Conservation (phyloP, 2,797 vertebrate genomes). For the Clamator glandarius region DNA sequence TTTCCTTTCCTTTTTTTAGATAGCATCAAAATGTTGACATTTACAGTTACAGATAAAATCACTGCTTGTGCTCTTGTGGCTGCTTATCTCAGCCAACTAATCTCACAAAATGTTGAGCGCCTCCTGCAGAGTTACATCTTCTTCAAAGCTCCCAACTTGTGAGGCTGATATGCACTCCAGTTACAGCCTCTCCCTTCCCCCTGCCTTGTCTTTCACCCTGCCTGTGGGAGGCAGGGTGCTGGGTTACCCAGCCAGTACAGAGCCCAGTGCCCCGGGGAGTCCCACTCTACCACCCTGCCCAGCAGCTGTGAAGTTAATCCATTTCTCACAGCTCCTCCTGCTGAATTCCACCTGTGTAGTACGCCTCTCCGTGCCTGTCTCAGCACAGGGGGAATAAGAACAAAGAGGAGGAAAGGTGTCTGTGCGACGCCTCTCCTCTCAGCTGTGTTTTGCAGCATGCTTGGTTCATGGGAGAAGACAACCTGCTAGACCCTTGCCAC, state of each 20-base stretch:
- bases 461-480: neutral
- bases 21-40: neutral
- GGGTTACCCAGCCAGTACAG: neutral
- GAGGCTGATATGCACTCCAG: neutral
- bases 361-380: neutral
- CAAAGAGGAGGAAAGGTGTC: neutral
- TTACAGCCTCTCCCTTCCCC: neutral
- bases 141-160: neutral
- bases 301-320: fast-evolving
- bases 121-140: neutral
- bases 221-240: neutral
- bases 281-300: neutral
- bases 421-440: neutral
- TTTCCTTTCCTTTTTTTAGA: neutral
- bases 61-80: neutral
- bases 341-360: neutral
- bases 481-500: neutral
- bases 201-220: neutral
- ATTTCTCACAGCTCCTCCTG: neutral
- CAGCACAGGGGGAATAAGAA: neutral
- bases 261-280: neutral
- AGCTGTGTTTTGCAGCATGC: neutral
- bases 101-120: neutral
- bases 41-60: neutral
- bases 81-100: neutral